phyloP scores from a whole-genome alignment of 2,113 vertebrate genomes.

The Platycercus adscitus region DNA sequence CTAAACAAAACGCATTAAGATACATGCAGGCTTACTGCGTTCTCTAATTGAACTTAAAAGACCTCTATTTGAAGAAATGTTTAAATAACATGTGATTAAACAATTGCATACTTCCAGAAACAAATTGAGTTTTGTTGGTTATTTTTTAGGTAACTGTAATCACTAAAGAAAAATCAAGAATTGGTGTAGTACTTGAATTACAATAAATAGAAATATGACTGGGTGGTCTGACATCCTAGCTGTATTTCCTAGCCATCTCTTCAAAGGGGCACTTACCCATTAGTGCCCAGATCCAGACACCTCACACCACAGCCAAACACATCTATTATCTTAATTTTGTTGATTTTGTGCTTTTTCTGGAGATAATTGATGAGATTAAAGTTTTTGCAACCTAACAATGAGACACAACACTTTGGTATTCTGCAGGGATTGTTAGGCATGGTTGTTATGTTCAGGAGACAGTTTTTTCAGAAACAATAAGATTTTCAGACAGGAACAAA shows the following conservation, averaged over 20 bases:
- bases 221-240: neutral
- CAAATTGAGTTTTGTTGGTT: neutral
- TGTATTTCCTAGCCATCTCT: neutral
- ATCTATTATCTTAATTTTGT: neutral
- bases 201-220: neutral
- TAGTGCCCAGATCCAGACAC: neutral
- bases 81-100: too few relatives aligned
- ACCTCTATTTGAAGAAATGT: neutral
- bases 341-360: neutral
- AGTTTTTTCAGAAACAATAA: neutral
- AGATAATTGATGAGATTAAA: fast-evolving
- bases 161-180: neutral
- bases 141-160: neutral
- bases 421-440: too few relatives aligned
- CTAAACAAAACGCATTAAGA: neutral
- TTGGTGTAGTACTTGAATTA: neutral
- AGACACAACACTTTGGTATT: neutral
- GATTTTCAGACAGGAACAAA: neutral
- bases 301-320: neutral
- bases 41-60: neutral
- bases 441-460: neutral
- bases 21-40: neutral
- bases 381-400: neutral
- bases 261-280: neutral
- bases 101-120: neutral